These are phyloP conservation scores for Drosophila eohydei DNA, from an alignment of 2,888 invertebrate genomes.

Conservation along the genomic window DNA sequence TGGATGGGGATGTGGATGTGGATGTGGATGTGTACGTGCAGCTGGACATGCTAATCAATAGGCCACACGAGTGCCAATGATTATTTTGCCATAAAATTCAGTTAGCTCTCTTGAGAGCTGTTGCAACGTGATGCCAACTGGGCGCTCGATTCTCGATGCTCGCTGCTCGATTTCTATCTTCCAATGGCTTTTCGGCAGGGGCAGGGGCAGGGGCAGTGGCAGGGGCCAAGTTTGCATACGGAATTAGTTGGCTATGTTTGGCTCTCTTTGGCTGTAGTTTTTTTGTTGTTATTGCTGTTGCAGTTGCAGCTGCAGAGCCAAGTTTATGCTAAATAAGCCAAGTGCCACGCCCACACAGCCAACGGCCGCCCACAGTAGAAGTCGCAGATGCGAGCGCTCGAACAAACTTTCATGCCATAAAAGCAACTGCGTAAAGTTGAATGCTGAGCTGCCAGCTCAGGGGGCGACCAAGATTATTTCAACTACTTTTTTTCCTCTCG, in stretches of 20 bases:
- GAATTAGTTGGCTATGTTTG: constrained; percentile 78
- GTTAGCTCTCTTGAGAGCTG: constrained; percentile 66
- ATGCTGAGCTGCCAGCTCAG: background rate
- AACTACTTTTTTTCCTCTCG: constrained; percentile 37
- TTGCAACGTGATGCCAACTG: constrained; percentile 24
- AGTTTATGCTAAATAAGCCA: constrained; percentile 78
- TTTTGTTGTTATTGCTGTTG: constrained; percentile 19
- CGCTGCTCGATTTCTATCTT: constrained; percentile 44
- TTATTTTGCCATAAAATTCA: constrained; percentile 78
- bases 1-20: background rate
- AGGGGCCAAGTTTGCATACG: constrained; percentile 74
- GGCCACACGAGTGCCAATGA: constrained; percentile 78
- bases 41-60: constrained; percentile 75
- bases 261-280: constrained; percentile 17
- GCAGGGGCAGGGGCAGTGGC: constrained; percentile 27
- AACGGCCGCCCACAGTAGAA: constrained; percentile 38
- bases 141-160: background rate
- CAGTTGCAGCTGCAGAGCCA: constrained; percentile 48
- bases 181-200: constrained; percentile 59
- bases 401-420: constrained; percentile 56
- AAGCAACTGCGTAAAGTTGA: constrained; percentile 44
- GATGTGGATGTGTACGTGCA: background rate
- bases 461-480: constrained; percentile 29
- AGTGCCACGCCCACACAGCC: constrained; percentile 54
- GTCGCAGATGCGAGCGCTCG: constrained; percentile 51